Evolutionary conservation across 2,113 vertebrate species (phyloP).

Genomic region (Spilogale gracilis): DNA sequence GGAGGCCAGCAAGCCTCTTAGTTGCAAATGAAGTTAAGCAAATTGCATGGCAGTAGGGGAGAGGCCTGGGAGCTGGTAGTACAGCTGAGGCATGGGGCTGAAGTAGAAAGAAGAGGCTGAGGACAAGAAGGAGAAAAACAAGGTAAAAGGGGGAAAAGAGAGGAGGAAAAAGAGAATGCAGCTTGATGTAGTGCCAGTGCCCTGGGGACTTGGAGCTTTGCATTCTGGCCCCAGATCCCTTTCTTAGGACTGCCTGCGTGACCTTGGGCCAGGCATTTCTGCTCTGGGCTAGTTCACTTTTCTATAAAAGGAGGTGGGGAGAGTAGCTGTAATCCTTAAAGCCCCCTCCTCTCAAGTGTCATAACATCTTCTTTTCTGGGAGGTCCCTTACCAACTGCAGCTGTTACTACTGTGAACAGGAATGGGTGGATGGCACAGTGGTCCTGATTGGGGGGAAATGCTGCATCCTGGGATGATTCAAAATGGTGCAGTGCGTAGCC

Average conservation of each 20-base stretch:
- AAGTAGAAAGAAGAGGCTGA: neutral
- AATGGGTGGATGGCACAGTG: neutral
- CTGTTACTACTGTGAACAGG: neutral
- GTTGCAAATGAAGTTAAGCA: neutral
- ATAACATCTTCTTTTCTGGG: neutral
- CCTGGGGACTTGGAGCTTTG: neutral
- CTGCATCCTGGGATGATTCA: neutral
- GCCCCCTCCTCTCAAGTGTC: neutral
- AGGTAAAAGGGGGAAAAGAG: too few species aligned
- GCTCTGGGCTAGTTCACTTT: neutral
- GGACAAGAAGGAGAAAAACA: neutral
- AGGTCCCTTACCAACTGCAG: neutral
- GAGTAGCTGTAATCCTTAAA: neutral
- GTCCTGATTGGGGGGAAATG: neutral
- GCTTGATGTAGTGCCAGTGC: neutral
- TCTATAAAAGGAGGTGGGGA: neutral
- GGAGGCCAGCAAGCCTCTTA: neutral
- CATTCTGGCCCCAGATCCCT: neutral
- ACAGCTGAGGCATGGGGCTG: neutral
- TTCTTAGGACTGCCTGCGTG: neutral
- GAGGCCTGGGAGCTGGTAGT: neutral
- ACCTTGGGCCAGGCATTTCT: neutral
- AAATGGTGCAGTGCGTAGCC: neutral
- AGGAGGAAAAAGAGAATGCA: too few species aligned
- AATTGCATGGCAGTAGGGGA: fast-evolving